A percentile compares a stretch with the other conserved stretches of the same genome.
phyloP scores from a whole-genome alignment of 2,113 vertebrate genomes.

The Centropus bengalensis region DNA sequence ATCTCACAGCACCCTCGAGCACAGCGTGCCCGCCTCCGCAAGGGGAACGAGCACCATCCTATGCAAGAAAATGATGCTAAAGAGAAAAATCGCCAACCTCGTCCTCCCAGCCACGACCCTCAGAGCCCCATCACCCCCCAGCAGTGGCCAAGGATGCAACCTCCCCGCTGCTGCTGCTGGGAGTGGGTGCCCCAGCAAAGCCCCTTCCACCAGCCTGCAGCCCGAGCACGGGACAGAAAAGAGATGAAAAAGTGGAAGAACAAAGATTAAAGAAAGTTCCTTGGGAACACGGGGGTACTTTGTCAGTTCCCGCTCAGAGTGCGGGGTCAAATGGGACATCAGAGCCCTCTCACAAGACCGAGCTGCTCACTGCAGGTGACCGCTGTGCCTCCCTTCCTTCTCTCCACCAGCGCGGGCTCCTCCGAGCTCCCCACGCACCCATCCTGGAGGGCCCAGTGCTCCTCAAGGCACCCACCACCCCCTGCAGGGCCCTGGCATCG shows the following conservation, averaged over 20 bases:
- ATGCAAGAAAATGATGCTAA: fast-evolving
- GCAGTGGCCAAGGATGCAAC: neutral
- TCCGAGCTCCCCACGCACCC: no score
- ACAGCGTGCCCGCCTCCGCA: neutral
- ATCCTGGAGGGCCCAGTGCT: no score
- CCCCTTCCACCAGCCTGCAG: neutral
- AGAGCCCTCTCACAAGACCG: no score
- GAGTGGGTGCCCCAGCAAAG: neutral
- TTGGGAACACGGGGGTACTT: neutral
- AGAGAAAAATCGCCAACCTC: fast-evolving
- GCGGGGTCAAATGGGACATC: no score
- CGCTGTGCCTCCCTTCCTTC: no score
- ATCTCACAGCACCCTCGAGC: neutral
- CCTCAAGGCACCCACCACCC: no score
- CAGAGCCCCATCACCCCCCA: fast-evolving
- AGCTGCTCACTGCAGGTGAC: no score
- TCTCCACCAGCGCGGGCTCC: no score
- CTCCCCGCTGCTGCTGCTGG: fast-evolving
- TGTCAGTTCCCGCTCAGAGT: neutral
- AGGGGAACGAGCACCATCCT: neutral
- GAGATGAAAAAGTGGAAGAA: neutral
- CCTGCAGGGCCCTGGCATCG: no score
- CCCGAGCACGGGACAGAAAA: neutral
- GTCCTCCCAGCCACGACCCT: neutral
- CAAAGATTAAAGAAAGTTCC: neutral